phyloP scores from a whole-genome alignment of 2,797 vertebrate species.

The Rhyacichthys aspro region DNA sequence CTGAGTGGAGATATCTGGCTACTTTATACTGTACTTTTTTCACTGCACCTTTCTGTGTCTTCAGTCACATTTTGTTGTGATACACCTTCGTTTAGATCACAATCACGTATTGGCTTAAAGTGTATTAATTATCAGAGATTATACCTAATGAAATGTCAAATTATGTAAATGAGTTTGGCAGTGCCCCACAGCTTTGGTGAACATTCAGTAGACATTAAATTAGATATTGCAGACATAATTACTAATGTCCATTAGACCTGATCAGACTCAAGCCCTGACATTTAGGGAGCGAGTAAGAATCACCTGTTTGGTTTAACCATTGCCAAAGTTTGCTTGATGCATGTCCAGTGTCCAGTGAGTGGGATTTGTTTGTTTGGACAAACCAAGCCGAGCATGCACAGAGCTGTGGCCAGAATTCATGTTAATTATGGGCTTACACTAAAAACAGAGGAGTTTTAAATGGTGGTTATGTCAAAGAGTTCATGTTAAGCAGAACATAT shows the following conservation, averaged over 20 bases:
- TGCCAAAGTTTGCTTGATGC: no score
- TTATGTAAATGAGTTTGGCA: no score
- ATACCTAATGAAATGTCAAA: no score
- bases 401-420: slow-evolving; percentile 28
- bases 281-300: no score
- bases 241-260: background rate
- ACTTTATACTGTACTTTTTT: slow-evolving; percentile 34
- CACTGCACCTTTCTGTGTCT: slow-evolving; percentile 17
- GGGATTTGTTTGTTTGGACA: slow-evolving; percentile 54
- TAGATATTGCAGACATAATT: no score
- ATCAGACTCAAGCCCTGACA: slow-evolving; percentile 11
- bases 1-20: slow-evolving; percentile 55
- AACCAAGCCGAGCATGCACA: slow-evolving; percentile 43
- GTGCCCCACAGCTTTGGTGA: no score
- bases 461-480: slow-evolving; percentile 38
- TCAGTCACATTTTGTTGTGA: no score
- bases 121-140: no score
- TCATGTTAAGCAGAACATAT: slow-evolving; percentile 29
- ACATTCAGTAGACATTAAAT: no score
- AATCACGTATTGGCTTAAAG: no score
- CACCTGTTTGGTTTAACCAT: no score
- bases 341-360: slow-evolving; percentile 32
- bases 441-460: slow-evolving; percentile 27
- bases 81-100: no score
- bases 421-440: slow-evolving; percentile 42